A percentile compares a stretch with the other conserved stretches of the same genome.
Conservation (phyloP, 2,888 invertebrate genomes). For the Sphaerophoria taeniata region DNA sequence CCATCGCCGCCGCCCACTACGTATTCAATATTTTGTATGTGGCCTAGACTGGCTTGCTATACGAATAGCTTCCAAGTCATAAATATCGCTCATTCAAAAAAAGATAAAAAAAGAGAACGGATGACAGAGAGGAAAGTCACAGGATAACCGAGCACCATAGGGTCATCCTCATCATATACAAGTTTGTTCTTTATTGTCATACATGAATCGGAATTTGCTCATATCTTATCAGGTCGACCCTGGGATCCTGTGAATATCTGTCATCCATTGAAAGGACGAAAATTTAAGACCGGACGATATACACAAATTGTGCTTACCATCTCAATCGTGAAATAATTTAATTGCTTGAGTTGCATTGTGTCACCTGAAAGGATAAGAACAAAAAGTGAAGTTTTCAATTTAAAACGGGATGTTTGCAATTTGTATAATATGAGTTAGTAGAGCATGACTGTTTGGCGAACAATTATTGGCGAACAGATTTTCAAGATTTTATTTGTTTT, state of each 20-base stretch:
- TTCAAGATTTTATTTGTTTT: too few species aligned
- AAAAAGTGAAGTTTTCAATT: conserved; percentile 49
- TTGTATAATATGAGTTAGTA: not conserved
- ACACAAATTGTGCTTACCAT: conserved; percentile 41
- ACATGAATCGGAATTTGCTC: conserved; percentile 9
- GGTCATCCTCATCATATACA: not conserved
- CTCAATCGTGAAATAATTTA: conserved; percentile 62
- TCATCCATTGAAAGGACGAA: conserved; percentile 19
- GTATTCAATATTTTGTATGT: not conserved
- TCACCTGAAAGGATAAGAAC: conserved; percentile 54
- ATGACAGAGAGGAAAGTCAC: not conserved
- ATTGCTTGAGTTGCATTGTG: conserved; percentile 59
- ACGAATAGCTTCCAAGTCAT: conserved; percentile 43
- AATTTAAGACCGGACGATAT: conserved; percentile 16
- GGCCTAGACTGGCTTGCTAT: not conserved
- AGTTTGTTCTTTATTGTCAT: conserved; percentile 7
- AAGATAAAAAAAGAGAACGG: not conserved
- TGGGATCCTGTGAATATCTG: conserved; percentile 10
- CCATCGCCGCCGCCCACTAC: not conserved
- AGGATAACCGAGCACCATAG: not conserved
- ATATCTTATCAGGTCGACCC: conserved; percentile 1
- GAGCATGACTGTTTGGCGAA: not conserved
- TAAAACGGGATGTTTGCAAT: not conserved
- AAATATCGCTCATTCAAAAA: conserved; percentile 37
- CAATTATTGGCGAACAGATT: not conserved